Evolutionary conservation across 2,888 invertebrate species (phyloP), one percentile per base, ranked within the genome.

Genomic region (Brenthis hecate): DNA sequence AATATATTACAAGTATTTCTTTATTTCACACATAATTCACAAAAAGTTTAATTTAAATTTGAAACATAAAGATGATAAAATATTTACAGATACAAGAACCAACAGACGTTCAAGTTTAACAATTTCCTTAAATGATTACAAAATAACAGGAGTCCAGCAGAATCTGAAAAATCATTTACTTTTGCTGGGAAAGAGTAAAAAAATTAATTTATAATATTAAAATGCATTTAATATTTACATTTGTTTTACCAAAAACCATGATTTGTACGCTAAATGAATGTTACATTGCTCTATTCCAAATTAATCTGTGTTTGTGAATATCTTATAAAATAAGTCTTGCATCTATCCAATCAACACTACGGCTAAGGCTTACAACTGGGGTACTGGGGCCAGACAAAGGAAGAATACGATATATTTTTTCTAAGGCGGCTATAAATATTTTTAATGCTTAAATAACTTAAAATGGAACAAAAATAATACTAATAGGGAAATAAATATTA

Each of bases 11-110:
- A 92, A 87, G 84, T 80, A 86, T 87, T 84, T 78, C 85, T 88
- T 89, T 90, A 89, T 91, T 91, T 88, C 91, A 92, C 92, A 91
- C 91, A 84, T 91, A 91, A 89, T 88, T 90, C 88, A 89, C 88
- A 89, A 85, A 80, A 82, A 79, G 79, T 86, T 86, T 82, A 85
- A 85, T 87, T 90, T 85, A 85, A 78, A 81, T 83, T 86, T 84
- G 84, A 83, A 89, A 73, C 87, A 85, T 86, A 82, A 88, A 87
- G 85, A 84, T 81, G 80, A 82, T 85, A 85, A 83, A 85, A 85
- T 92, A 92, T 92, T 91, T 92, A 92, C 91, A 92, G 78, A 84
- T 85, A 89, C 80, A 88, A 86, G 83, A 87, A 87, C 84, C 87
- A 91, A 91, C 89, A 91, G 85, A 85, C 81, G 82, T 82, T 82